Percentiles rank a stretch among this genome's conserved stretches.
These are phyloP conservation scores for Drosophila simulans DNA, from an alignment of 1,140 invertebrate genomes.

Conservation along the genomic window DNA sequence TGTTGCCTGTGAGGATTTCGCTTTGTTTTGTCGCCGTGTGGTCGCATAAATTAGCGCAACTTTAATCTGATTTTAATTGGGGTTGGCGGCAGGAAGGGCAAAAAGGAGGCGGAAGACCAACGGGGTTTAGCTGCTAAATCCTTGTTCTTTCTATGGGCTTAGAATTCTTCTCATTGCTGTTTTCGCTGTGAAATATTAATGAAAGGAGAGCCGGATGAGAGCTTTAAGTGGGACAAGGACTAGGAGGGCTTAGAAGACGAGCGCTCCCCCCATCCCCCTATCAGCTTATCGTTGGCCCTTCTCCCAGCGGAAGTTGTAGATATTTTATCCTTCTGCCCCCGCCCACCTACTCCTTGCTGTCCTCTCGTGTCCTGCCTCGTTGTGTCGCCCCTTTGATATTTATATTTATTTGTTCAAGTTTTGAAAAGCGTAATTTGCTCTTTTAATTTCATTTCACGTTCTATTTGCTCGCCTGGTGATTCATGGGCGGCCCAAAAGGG, in stretches of 20 bases:
- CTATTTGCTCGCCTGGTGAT: slow-evolving; percentile 50
- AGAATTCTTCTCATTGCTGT: slow-evolving; percentile 44
- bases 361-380: slow-evolving; percentile 7
- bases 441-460: slow-evolving; percentile 77
- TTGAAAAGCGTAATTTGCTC: slow-evolving; percentile 68
- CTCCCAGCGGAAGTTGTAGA: slow-evolving; percentile 16
- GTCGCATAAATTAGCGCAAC: slow-evolving; percentile 81
- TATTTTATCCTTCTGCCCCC: background rate
- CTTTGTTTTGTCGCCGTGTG: slow-evolving; percentile 80
- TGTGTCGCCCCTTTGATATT: slow-evolving; percentile 33
- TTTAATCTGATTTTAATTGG: slow-evolving; percentile 83
- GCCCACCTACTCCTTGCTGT: background rate
- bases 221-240: slow-evolving; percentile 35
- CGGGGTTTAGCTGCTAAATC: slow-evolving; percentile 47
- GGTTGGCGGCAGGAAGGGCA: slow-evolving; percentile 31
- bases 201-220: slow-evolving; percentile 54
- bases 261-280: background rate
- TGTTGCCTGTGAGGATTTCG: slow-evolving; percentile 43
- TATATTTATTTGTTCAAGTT: slow-evolving; percentile 68
- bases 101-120: slow-evolving; percentile 9
- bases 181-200: slow-evolving; percentile 74
- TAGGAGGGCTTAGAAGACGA: slow-evolving; percentile 30
- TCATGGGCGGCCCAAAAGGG: background rate
- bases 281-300: slow-evolving; percentile 29
- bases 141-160: slow-evolving; percentile 61